These are phyloP conservation scores for Microtus pennsylvanicus DNA, from an alignment of 2,113 vertebrate genomes.

Conservation along the genomic window DNA sequence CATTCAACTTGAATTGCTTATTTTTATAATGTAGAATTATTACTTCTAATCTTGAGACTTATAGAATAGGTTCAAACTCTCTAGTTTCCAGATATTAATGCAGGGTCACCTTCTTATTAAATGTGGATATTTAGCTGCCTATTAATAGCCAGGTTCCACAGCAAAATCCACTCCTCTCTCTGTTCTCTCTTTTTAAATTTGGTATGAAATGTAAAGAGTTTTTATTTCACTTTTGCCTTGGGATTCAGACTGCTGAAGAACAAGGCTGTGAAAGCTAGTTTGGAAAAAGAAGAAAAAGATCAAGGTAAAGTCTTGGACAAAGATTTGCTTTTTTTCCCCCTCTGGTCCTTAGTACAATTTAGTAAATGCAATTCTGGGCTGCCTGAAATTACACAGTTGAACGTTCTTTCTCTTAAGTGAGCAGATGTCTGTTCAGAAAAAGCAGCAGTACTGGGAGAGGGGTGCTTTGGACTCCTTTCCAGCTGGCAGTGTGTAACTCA, in stretches of 20 bases:
- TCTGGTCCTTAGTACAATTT: conserved; percentile 1
- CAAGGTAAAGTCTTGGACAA: conserved; percentile 48
- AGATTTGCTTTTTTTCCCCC: conserved; percentile 25
- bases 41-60: conserved; percentile 55
- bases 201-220: conserved; percentile 48
- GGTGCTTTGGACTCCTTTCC: neutral
- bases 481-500: conserved; percentile 18
- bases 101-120: conserved; percentile 48
- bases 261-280: conserved; percentile 4
- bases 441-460: neutral
- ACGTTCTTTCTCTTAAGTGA: conserved; percentile 20
- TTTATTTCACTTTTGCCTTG: conserved; percentile 28
- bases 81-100: conserved; percentile 40
- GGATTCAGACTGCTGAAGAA: conserved; percentile 49
- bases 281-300: conserved; percentile 58
- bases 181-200: neutral
- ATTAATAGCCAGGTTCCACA: conserved; percentile 15
- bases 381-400: conserved; percentile 35
- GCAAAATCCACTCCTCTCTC: neutral
- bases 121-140: conserved; percentile 37
- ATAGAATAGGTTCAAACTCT: conserved; percentile 37
- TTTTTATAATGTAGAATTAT: conserved; percentile 59
- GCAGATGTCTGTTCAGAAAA: conserved; percentile 39
- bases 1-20: neutral
- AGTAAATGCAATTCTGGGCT: conserved; percentile 57